Evolutionary conservation across 2,888 invertebrate species (phyloP), one percentile per base, ranked within the genome.

Genomic region (Megaustenia siamemsis): DNA sequence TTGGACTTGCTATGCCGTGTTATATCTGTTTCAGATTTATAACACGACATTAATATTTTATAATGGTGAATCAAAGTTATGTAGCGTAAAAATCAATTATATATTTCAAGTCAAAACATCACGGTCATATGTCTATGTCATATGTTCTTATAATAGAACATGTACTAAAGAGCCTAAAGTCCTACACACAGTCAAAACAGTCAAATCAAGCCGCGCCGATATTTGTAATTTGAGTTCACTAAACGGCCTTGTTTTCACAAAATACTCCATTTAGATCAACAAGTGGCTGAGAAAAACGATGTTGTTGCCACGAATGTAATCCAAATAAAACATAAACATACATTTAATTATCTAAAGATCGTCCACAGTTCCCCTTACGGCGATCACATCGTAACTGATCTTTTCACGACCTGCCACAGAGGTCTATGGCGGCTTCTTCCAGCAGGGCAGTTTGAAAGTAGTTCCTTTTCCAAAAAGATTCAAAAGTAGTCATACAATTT

Each of bases 371-470:
- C 45, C 38, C 71, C 69, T 56, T 15, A 43, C 82, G 63, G 45
- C 5, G 71, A 73, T 28, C 63, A 82, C 81, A 81, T 82, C 60
- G 76, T 82, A 40, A 21, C 71, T 83, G 83, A 76, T 24, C 32
- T 76, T 21, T 38, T n/a, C 49, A 80, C 71, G 38, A 79, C 84
- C 79, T 40, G 77, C 79, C 71, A 76, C 75, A 81, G 75, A 38
- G 32, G 63, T 80, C 82, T 87, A 86, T 87, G 86, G 87, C 86
- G 87, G 86, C 84, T 75, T 82, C 79, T 78, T 87, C 84, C 86
- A 82, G 68, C 87, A 84, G 73, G 87, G 82, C 87, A 87, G 86
- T 87, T 87, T 84, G 83, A 87, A 87, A 87, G 86, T 87, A 87
- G 87, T 87, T 77, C 87, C 49, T n/a, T 18, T 49, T 1, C 28